phyloP scores from a whole-genome alignment of 2,888 invertebrate genomes.

The Thysanoteuthis rhombus region DNA sequence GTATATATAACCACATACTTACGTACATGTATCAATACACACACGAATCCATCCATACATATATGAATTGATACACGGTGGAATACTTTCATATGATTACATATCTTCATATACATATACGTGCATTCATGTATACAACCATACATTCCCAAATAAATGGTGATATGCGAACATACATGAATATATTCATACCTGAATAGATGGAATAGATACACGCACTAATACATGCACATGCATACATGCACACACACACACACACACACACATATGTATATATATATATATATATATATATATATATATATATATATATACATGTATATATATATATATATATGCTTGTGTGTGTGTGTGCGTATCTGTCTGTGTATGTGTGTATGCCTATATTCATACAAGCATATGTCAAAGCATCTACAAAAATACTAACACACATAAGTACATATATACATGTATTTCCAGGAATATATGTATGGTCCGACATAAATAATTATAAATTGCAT shows the following conservation, averaged over 20 bases:
- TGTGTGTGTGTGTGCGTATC: background rate
- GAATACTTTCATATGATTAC: too few relatives aligned
- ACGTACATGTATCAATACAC: too few relatives aligned
- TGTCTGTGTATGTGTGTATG: background rate
- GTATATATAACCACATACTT: too few relatives aligned
- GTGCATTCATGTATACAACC: background rate
- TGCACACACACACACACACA: background rate
- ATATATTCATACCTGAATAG: too few relatives aligned
- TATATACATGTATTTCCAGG: background rate
- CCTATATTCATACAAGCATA: background rate
- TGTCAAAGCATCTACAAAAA: too few relatives aligned
- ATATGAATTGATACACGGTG: too few relatives aligned
- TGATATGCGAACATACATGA: too few relatives aligned
- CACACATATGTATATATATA: background rate
- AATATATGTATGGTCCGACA: too few relatives aligned
- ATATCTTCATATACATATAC: background rate
- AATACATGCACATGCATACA: background rate
- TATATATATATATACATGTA: background rate
- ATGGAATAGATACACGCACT: too few relatives aligned
- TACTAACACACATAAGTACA: background rate
- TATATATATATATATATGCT: background rate
- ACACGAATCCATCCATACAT: too few relatives aligned
- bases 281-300: background rate
- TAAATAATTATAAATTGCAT: too few relatives aligned
- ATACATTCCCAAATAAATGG: background rate